phyloP scores from a whole-genome alignment of 2,113 vertebrate genomes.

The Mus musculus region DNA sequence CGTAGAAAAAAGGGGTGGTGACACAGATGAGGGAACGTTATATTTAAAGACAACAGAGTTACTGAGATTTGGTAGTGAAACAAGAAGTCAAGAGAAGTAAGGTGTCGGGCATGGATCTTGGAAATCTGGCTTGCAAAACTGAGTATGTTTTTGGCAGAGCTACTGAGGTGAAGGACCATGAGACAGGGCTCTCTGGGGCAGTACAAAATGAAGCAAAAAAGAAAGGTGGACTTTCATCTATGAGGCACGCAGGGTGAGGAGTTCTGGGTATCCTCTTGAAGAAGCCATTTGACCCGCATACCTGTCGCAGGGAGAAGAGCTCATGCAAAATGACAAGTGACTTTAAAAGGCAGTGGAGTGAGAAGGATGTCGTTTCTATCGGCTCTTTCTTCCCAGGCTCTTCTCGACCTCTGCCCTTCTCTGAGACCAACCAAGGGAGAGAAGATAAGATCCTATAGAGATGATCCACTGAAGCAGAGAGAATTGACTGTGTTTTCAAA shows the following conservation, averaged over 20 bases:
- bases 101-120: background rate
- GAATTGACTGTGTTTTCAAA: background rate
- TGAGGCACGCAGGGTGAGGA: background rate
- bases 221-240: background rate
- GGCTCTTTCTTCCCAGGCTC: background rate
- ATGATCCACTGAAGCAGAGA: background rate
- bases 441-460: background rate
- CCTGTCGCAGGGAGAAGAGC: background rate
- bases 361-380: background rate
- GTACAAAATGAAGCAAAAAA: background rate
- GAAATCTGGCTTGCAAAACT: background rate
- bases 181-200: rapidly evolving
- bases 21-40: background rate
- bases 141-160: background rate
- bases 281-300: background rate
- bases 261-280: background rate
- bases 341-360: background rate
- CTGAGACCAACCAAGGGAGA: background rate
- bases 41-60: background rate
- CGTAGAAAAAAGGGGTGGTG: background rate
- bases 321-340: background rate
- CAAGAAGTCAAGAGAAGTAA: background rate
- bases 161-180: background rate
- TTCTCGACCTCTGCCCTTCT: background rate
- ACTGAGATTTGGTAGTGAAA: background rate